Evolutionary conservation across 2,113 vertebrate species (phyloP).

Genomic region (Psittacula cyanocephala): DNA sequence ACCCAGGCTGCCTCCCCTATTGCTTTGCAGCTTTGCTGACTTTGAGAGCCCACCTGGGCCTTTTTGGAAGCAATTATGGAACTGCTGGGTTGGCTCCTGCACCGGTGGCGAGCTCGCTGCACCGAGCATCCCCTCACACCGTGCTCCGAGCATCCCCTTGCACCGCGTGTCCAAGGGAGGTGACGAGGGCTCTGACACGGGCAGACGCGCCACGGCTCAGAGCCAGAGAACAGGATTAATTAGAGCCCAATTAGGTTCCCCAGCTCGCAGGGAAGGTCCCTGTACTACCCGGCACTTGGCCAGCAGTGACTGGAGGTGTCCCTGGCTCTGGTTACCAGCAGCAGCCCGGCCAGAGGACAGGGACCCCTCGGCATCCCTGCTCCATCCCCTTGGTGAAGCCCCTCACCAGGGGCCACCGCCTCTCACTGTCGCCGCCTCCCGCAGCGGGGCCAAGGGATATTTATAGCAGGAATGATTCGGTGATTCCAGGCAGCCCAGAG

Average conservation of each 20-base stretch:
- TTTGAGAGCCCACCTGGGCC: constrained; percentile 49
- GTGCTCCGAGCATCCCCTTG: neutral
- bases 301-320: neutral
- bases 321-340: neutral
- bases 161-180: neutral
- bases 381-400: rapidly evolving
- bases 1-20: neutral
- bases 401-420: neutral
- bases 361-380: neutral
- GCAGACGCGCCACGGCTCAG: neutral
- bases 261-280: neutral
- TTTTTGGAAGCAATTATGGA: constrained; percentile 35
- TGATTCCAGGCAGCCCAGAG: neutral
- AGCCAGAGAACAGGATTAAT: constrained; percentile 1
- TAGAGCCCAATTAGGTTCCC: neutral
- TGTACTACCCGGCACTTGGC: neutral
- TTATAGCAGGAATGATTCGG: neutral
- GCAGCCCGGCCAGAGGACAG: neutral
- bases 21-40: neutral
- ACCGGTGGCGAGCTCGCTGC: rapidly evolving
- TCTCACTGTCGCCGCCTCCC: neutral
- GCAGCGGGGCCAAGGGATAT: neutral
- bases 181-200: rapidly evolving
- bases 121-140: neutral
- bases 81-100: neutral